Evolutionary conservation across 2,888 invertebrate species (phyloP), one percentile per base, ranked within the genome.

Genomic region (Plebejus argus): DNA sequence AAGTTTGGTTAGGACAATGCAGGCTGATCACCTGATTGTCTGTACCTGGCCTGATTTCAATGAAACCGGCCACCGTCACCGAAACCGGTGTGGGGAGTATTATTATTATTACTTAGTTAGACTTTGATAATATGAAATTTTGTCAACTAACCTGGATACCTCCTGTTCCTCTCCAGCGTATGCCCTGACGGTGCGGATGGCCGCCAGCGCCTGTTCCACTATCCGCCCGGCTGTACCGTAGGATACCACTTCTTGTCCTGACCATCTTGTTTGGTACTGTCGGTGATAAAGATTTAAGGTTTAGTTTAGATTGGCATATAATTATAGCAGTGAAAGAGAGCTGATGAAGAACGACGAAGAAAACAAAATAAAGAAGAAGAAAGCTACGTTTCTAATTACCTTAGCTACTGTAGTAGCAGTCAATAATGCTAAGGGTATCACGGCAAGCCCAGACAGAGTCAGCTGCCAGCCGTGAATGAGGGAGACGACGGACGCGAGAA

Each of bases 381-480:
- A 18, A 39, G 39, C 0, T 7, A 7, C 39, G 20, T 23, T 10
- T 10, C 20, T 23, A 8, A 20, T 82, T 83, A 96, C 97, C 95
- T 96, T 97, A 3, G 97, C 95, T 70, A 98, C 96, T 49, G 97
- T 85, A 0, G 95, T 96, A 0, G 97, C 96, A 7, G 96, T 94
- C 1, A 95, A 86, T 0, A 97, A 95, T 7, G 97, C 95, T 6
- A 97, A 88, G 0, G 98, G 98, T 76, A 97, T 96, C 23, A 97
- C 95, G 18, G 96, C 95, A 76, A 98, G 89, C 53, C 97, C 97
- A 0, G 97, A 96, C 35, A 97, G 89, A 0, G 98, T 97, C 72
- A 98, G 91, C 86, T 97, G 95, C 98, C 98, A 98, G 72, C 98
- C 98, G 85, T 97, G 96, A 0, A 95, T 85, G 82, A 98, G 96